Conservation (phyloP, 2,113 vertebrate genomes). For the Lagopus muta region DNA sequence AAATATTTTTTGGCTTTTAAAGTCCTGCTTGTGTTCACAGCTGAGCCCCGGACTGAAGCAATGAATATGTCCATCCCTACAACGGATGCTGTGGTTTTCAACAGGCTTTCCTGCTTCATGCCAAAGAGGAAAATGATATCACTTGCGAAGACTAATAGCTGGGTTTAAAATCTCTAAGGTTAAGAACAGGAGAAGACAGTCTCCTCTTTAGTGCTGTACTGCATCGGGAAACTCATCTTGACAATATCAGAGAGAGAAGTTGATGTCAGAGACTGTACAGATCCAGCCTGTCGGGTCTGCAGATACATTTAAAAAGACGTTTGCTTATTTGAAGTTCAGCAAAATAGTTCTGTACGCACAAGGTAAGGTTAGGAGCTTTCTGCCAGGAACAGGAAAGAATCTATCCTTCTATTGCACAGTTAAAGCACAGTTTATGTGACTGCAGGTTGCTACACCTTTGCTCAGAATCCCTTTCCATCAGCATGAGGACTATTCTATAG, state of each 20-base stretch:
- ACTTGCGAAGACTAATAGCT: not conserved
- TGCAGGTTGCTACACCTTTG: not conserved
- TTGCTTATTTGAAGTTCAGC: not conserved
- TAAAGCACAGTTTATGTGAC: not conserved
- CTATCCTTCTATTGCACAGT: not conserved
- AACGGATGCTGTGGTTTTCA: constrained; percentile 3
- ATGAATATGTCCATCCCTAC: not conserved
- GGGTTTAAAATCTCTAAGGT: constrained; percentile 13
- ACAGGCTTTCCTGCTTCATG: not conserved
- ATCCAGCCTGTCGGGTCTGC: not conserved
- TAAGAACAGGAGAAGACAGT: not conserved
- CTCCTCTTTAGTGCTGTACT: not conserved
- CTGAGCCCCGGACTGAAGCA: not conserved
- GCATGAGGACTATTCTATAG: not conserved
- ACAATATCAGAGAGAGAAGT: not conserved
- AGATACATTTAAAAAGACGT: not conserved
- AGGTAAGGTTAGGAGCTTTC: not conserved
- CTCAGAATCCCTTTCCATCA: not conserved
- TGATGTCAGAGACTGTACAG: not conserved
- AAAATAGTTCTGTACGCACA: not conserved
- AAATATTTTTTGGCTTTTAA: constrained; percentile 39
- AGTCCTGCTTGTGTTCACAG: constrained; percentile 8
- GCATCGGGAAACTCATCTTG: not conserved
- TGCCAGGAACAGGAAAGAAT: not conserved
- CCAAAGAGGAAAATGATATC: not conserved